These are phyloP conservation scores for Sussaba pulchella DNA, from an alignment of 2,888 invertebrate genomes.

Conservation along the genomic window DNA sequence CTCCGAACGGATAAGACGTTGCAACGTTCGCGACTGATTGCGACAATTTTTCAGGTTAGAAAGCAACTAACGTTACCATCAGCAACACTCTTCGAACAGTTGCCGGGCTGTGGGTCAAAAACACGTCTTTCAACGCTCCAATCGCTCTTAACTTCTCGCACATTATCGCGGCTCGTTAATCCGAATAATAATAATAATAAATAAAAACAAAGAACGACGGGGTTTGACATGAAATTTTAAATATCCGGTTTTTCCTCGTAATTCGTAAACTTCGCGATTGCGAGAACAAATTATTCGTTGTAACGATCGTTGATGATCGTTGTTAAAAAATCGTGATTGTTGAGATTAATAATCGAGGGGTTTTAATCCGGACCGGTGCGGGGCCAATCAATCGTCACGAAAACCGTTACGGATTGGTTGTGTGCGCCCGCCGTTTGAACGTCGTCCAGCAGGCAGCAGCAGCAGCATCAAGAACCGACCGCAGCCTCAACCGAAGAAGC, in stretches of 20 bases:
- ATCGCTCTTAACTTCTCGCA: constrained; percentile 54
- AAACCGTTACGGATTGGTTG: constrained; percentile 76
- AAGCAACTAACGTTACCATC: constrained; percentile 49
- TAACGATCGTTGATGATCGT: too few species aligned
- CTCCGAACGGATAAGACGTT: too few species aligned
- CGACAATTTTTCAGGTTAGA: constrained; percentile 48
- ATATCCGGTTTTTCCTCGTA: too few species aligned
- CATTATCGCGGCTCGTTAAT: too few species aligned
- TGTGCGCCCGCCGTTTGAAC: constrained; percentile 71
- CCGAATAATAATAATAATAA: too few species aligned
- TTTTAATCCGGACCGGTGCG: constrained; percentile 24
- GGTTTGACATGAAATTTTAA: too few species aligned
- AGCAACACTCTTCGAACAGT: constrained; percentile 41
- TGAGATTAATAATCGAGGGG: neutral
- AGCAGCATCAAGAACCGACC: neutral
- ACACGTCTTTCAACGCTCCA: too few species aligned
- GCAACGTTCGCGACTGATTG: constrained; percentile 7
- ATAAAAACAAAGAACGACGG: too few species aligned
- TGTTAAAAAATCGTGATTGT: constrained; percentile 16
- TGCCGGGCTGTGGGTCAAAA: constrained; percentile 46
- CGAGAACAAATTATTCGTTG: too few species aligned
- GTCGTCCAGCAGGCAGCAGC: constrained; percentile 69
- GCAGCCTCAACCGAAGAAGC: constrained; percentile 5
- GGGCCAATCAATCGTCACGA: constrained; percentile 70
- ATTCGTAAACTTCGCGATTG: too few species aligned